Evolutionary conservation across 2,888 invertebrate genomes (phyloP).

Genomic region (Adelognathus sp.): DNA sequence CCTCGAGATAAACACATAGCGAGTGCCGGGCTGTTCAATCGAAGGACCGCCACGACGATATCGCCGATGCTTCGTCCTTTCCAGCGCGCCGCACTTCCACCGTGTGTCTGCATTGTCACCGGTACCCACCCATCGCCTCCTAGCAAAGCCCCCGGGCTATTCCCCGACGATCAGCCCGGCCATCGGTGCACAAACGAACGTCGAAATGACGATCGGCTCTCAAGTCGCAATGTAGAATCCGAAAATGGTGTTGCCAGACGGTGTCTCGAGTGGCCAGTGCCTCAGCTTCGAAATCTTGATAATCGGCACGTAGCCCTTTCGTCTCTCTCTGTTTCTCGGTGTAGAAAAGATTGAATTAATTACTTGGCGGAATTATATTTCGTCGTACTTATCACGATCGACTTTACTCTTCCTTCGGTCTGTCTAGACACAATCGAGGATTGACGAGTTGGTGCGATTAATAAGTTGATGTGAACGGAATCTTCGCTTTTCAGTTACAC

Average conservation of each 20-base stretch:
- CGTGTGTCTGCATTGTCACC: conserved; percentile 33
- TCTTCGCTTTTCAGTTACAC: no score
- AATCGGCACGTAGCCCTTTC: not conserved
- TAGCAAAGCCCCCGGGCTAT: conserved; percentile 23
- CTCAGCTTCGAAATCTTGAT: not conserved
- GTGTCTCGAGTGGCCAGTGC: conserved; percentile 10
- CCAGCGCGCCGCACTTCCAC: conserved; percentile 15
- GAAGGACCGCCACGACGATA: conserved; percentile 50
- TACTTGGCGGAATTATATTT: not conserved
- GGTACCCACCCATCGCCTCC: conserved; percentile 4
- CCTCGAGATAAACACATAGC: not conserved
- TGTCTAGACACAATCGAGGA: no score
- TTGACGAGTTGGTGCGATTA: not conserved
- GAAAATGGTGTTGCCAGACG: conserved; percentile 14
- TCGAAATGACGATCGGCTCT: conserved; percentile 39
- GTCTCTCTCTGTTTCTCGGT: no score
- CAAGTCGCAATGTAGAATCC: conserved; percentile 35
- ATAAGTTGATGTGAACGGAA: no score
- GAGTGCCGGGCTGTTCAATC: conserved; percentile 36
- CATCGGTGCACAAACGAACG: conserved; percentile 28
- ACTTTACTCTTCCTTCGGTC: no score
- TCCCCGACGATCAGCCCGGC: conserved; percentile 26
- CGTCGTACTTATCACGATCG: no score
- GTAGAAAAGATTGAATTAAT: not conserved
- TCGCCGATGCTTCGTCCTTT: conserved; percentile 39